phyloP scores from a whole-genome alignment of 2,888 invertebrate genomes.

The Ennomos quercinarius region DNA sequence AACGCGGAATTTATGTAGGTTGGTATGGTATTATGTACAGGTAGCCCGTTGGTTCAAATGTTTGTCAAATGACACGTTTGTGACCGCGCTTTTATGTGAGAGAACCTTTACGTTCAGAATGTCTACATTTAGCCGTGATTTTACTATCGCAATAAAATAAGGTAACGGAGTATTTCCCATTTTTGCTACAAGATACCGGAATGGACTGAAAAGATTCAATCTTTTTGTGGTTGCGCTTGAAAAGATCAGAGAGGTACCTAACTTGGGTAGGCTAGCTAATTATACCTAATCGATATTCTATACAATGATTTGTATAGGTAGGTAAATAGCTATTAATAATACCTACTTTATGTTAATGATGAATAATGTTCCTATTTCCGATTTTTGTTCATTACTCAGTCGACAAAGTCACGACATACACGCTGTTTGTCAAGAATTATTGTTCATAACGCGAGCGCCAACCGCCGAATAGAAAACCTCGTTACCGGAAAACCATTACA shows the following conservation, averaged over 20 bases:
- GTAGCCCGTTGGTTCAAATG: conserved; percentile 3
- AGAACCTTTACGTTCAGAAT: conserved; percentile 26
- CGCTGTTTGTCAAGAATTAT: no score
- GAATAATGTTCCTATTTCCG: no score
- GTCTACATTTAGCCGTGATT: conserved; percentile 35
- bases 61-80: conserved; percentile 30
- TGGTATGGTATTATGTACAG: background rate
- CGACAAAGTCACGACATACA: no score
- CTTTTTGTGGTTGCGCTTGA: conserved; percentile 11
- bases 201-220: conserved; percentile 25
- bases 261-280: no score
- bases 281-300: no score
- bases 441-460: no score
- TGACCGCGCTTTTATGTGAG: conserved; percentile 26
- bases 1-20: conserved; percentile 9
- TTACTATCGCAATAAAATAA: conserved; percentile 33
- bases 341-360: no score
- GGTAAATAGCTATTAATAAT: no score
- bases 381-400: no score
- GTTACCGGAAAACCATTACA: no score
- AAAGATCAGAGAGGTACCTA: conserved; percentile 15
- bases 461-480: no score
- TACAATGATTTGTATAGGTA: no score
- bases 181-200: conserved; percentile 24
- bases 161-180: conserved; percentile 25